Base-by-base conservation (phyloP, 1,140 invertebrate species). In the Euwallacea similis region DNA sequence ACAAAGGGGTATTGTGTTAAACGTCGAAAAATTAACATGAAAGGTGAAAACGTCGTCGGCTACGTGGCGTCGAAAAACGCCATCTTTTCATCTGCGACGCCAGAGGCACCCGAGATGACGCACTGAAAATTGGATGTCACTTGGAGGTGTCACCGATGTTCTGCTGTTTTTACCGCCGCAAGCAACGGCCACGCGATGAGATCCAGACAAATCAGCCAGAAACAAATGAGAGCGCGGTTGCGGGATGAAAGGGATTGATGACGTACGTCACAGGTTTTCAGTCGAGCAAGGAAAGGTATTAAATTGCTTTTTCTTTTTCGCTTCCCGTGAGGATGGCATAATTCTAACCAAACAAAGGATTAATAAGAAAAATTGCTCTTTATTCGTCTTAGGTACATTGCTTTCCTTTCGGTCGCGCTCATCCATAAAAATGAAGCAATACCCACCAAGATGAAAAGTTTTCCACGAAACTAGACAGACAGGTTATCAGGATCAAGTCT, bases 121-220 rank as follows among this genome's bases (percentile, higher is more conserved):
- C 73, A 75, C 76, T 81, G 81, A 79, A 82, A 82, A 82, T 82
- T 82, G 81, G 80, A 82, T 81, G 81, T 82, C 81, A 81, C 79
- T 81, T 78, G 78, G 80, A 81, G 79, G 81, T 82, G 81, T 82
- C 81, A 81, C 76, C 77, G 77, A 74, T 75, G 77, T 76, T 66
- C 63, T 75, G 77, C 76, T 80, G 78, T 81, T 79, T 79, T 79
- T 78, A 76, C 79, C 75, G 73, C 76, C 76, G 75, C 74, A 77
- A 73, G 76, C 78, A 69, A 77, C 76, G 63, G 73, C 74, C 64
- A 70, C 69, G 71, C 76, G 76, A 79, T 75, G 79, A 78, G 73
- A 74, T 74, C 72, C 76, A 78, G 79, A 81, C 79, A 81, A 81
- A 81, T 81, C 80, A 81, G 78, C 79, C 77, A 79, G 80, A 80